A percentile compares a stretch with the other conserved stretches of the same genome.
Conservation (phyloP, 2,113 vertebrate genomes). For the Poicephalus gulielmi region DNA sequence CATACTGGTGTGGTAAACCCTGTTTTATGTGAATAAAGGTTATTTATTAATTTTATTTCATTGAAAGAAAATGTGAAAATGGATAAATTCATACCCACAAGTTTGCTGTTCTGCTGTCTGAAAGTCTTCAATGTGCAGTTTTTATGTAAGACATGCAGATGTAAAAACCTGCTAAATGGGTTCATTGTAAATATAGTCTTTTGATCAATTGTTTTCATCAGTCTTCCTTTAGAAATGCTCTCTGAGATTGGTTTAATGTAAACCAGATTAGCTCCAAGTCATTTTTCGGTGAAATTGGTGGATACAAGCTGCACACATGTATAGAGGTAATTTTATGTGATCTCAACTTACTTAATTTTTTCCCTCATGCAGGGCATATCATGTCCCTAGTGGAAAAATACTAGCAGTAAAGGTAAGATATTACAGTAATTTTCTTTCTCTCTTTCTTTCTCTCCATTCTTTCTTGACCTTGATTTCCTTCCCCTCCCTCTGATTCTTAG, state of each 20-base stretch:
- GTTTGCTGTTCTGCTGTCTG: rapidly evolving
- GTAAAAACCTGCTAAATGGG: not conserved
- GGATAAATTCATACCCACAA: rapidly evolving
- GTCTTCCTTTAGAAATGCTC: not conserved
- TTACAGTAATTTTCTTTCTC: not conserved
- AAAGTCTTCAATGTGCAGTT: rapidly evolving
- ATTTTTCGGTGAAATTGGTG: not conserved
- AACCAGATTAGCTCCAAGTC: not conserved
- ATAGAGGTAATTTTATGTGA: not conserved
- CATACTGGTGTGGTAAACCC: not conserved
- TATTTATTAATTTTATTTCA: not conserved
- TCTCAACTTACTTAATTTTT: conserved; percentile 17
- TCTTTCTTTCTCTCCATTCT: not conserved
- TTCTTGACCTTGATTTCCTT: not conserved
- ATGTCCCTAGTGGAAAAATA: conserved; percentile 89
- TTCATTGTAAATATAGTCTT: not conserved
- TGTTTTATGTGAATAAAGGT: not conserved
- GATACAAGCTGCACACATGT: not conserved
- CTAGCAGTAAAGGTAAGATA: conserved; percentile 93
- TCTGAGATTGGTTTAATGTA: not conserved
- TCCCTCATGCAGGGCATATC: conserved; percentile 83
- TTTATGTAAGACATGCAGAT: not conserved
- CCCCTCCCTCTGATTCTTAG: not conserved
- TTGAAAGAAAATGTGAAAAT: not conserved
- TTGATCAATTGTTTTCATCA: not conserved